Evolutionary conservation across 2,113 vertebrate species (phyloP), one percentile per base, ranked within the genome.

Genomic region (Nannobrachium achirus): DNA sequence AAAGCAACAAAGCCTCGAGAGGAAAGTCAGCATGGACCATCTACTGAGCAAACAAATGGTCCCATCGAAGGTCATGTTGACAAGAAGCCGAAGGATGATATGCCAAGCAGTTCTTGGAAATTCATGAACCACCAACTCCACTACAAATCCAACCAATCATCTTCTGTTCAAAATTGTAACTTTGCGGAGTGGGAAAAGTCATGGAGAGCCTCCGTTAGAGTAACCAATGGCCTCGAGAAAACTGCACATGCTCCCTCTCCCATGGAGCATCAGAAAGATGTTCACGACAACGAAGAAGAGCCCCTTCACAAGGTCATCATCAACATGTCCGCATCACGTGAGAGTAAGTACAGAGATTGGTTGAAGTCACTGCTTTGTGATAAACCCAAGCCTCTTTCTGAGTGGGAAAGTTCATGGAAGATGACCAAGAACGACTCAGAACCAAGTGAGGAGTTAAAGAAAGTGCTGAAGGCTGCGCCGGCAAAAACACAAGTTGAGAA

Each of bases 371-470:
- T 79, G 8, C 39, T 80, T 1, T 44, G 18, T 11, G 48, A 40
- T 33, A 68, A 75, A 52, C 57, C 73, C 6, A 10, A 73, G 8
- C 15, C n/a, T n/a, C 3, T 41, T 4, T 52, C 63, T 48, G 82
- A 86, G 8, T 89, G 87, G 88, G 69, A 14, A 10, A 73, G 72
- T 40, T 88, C 88, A n/a, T 90, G 85, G 84, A 45, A 78, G 56
- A 51, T 84, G 14, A 63, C 55, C n/a, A 87, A 84, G 61, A 88
- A 87, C 63, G 79, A 77, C 40, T 75, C 69, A 4, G 67, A 84
- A 39, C 80, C 83, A 6, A 66, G 64, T 46, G 72, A 75, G 11
- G 83, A 81, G 61, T 66, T 83, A 6, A 13, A 76, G 16, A 78
- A 80, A 15, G 25, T 78, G 0, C 76, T 82, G 0, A 83, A 74